Evolutionary conservation across 2,113 vertebrate species (phyloP).

Genomic region (Irena cyanogastra): DNA sequence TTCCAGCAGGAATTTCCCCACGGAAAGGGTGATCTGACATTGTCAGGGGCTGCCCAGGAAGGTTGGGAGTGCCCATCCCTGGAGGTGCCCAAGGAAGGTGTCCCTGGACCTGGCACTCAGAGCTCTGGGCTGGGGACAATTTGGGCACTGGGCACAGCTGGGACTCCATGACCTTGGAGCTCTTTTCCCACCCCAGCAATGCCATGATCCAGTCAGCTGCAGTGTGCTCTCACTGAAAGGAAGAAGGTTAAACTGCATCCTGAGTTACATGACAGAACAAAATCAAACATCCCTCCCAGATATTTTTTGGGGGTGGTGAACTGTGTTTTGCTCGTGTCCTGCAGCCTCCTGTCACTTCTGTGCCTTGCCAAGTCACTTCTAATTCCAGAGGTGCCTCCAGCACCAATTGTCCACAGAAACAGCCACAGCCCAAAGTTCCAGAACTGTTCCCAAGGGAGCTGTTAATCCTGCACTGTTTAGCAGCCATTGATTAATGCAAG

Average conservation of each 20-base stretch:
- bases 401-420: neutral
- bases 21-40: accelerated
- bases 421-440: neutral
- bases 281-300: neutral
- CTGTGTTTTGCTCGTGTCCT: neutral
- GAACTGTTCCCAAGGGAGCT: neutral
- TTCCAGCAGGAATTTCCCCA: accelerated
- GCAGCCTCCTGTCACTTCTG: neutral
- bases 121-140: neutral
- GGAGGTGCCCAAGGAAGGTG: neutral
- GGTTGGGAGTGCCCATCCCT: neutral
- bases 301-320: neutral
- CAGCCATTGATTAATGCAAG: neutral
- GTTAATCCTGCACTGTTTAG: neutral
- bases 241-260: neutral
- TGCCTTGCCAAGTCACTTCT: neutral
- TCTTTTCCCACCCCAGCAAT: neutral
- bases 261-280: neutral
- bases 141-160: accelerated
- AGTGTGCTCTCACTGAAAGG: neutral
- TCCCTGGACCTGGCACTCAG: accelerated
- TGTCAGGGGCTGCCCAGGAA: neutral
- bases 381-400: neutral
- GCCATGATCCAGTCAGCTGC: accelerated
- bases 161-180: neutral